A percentile compares a stretch with the other conserved stretches of the same genome.
phyloP scores from a whole-genome alignment of 1,140 invertebrate species.

The Parapsyche elsis region DNA sequence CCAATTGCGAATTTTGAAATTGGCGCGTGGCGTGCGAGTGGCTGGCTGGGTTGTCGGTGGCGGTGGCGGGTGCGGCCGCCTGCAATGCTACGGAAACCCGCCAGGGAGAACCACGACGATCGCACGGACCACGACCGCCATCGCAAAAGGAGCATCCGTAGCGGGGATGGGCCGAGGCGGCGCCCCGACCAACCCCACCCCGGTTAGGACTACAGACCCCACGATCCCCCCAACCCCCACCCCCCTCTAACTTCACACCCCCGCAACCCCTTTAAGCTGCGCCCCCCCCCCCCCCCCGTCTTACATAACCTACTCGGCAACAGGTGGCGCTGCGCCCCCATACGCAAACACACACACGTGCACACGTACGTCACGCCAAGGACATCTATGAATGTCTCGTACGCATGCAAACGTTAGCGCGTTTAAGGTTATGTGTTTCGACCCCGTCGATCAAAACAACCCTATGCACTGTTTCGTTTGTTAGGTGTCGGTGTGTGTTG shows the following conservation, averaged over 20 bases:
- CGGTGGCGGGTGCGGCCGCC: slow-evolving; percentile 27
- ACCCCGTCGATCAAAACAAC: too few relatives aligned
- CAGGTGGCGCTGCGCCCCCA: slow-evolving; percentile 9
- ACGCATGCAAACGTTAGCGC: too few relatives aligned
- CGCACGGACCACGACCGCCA: background rate
- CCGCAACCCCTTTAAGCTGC: background rate
- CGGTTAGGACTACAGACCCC: too few relatives aligned
- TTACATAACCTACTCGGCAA: background rate
- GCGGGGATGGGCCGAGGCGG: background rate
- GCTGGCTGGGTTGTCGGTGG: background rate
- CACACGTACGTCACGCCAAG: background rate
- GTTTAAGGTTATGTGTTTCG: too few relatives aligned
- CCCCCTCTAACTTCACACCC: too few relatives aligned
- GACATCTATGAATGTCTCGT: too few relatives aligned
- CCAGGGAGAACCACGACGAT: background rate
- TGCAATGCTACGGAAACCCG: slow-evolving; percentile 31
- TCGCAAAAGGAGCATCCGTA: background rate
- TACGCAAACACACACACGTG: background rate
- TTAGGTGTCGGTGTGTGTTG: background rate
- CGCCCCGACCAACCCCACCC: slow-evolving; percentile 4
- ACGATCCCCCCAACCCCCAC: too few relatives aligned
- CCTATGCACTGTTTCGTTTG: background rate
- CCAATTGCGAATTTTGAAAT: slow-evolving; percentile 32
- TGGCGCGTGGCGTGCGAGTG: slow-evolving; percentile 4
- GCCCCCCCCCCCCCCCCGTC: background rate